Conservation (phyloP, 2,888 invertebrate genomes). For the Platynereis dumerilii region DNA sequence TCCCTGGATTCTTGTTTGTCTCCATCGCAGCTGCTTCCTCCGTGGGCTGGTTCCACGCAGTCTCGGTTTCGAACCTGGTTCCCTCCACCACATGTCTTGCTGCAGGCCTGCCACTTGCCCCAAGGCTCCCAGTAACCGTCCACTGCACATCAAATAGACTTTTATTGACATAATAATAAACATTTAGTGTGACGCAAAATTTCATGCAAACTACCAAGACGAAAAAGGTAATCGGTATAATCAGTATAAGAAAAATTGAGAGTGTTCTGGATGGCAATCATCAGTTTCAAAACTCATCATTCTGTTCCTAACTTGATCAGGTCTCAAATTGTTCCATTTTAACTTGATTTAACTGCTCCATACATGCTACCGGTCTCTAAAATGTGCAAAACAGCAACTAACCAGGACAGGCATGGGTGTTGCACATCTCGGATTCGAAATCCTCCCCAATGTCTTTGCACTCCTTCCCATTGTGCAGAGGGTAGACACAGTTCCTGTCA, state of each 20-base stretch:
- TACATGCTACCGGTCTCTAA: too few species aligned
- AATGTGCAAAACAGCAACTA: not conserved
- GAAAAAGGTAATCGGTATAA: too few species aligned
- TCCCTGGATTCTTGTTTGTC: constrained; percentile 32
- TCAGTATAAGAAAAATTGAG: too few species aligned
- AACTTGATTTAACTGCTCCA: too few species aligned
- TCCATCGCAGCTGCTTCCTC: constrained; percentile 51
- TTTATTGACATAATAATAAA: too few species aligned
- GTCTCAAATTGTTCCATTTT: too few species aligned
- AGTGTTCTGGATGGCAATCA: too few species aligned
- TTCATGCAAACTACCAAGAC: too few species aligned
- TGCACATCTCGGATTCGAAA: constrained; percentile 10
- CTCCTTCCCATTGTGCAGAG: constrained; percentile 25
- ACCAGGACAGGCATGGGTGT: constrained; percentile 19
- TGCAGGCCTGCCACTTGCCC: constrained; percentile 49
- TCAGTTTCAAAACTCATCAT: too few species aligned
- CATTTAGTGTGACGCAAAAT: too few species aligned
- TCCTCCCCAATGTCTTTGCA: constrained; percentile 1
- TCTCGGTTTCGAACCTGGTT: constrained; percentile 43
- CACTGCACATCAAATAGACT: too few species aligned
- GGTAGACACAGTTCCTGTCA: constrained; percentile 34
- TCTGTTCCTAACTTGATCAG: too few species aligned
- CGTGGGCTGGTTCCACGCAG: constrained; percentile 46
- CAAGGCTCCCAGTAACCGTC: constrained; percentile 54
- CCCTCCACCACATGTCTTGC: constrained; percentile 50